Base-by-base conservation (phyloP, 2,888 invertebrate genomes). In the Stenurella melanura region DNA sequence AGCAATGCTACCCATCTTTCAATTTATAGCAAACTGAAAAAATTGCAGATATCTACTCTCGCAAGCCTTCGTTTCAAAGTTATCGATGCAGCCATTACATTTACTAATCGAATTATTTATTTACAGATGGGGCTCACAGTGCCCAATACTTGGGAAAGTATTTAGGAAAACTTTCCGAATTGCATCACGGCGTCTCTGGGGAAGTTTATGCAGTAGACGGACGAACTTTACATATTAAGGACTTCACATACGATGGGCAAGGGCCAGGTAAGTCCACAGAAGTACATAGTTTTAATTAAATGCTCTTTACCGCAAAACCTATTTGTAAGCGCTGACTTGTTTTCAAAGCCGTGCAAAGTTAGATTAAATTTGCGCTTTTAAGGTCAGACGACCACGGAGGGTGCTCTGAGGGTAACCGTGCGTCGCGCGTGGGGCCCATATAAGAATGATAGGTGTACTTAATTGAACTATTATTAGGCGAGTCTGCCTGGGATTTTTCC, bases 241-340 rank as follows among this genome's bases (percentile, higher is more conserved):
- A 95, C 90, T 96, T 97, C 90, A 95, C 93, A 81, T 97, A 97
- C 89, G 97, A 97, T 86, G 97, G 97, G 75, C 95, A 96, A 89
- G 97, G 96, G 67, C 97, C 97, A 88, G 95, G 96, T 96, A 86
- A 87, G 85, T 80, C 68, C 11, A 64, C 42, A 18, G 17, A 18
- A 57, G 26, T 57, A 12, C n/a, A 70, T 15, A 12, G 6, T 30
- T 19, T 34, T 58, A 70, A 57, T 38, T 58, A 70, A 68, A 56
- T 30, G 56, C 21, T 30, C 56, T 26, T 30, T 68, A 56, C 68
- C 26, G n/a, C 54, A 26, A 21, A 69, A 69, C 18, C 17, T 34
- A 26, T 69, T 34, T 18, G 57, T 18, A 17, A 58, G 7, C 54
- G 15, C 17, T 11, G 11, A 42, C 26, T 15, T 18, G 21, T 42